Base-by-base conservation (phyloP, 1,140 invertebrate species). In the Bathynomus jamesi region DNA sequence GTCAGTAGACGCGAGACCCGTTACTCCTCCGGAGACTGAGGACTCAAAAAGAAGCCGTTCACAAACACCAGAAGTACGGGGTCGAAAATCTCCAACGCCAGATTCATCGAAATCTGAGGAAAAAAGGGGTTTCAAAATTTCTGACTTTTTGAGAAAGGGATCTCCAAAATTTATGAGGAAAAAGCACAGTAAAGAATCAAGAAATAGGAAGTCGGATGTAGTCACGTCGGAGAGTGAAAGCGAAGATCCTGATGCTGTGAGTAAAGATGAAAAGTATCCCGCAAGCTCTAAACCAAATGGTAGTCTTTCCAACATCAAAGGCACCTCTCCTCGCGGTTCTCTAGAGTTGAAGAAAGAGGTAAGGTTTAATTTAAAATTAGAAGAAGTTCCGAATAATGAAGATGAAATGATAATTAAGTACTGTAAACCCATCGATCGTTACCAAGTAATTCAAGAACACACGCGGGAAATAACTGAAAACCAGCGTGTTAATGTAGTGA, bases 261-360 rank as follows among this genome's bases (percentile, higher is more conserved):
- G 25, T 1, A 65, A 66, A 66, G 64, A 61, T 29, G 21, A 69
- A 61, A 28, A 66, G 21, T 32, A n/a, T 61, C 60, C 28, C 11
- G 31, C 3, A 66, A 63, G 27, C 24, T 25, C 28, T 17, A 21
- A 60, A 8, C 31, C 28, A 1, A 60, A 24, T 21, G 74, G 65
- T 25, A 70, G 68, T 73, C 70, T 69, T 28, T 72, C 71, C 25
- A 76, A 66, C 61, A 69, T 76, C 11, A 76, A 76, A 60, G 75
- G 69, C 53, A 76, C 61, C 29, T 76, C 71, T 30, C 40, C 73
- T 11, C 69, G 27, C 32, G 46, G 67, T n/a, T 69, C 72, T 8
- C 72, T 69, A 24, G 72, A 72, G 40, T 13, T 72, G 2, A 77
- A 77, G 60, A 77, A 77, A 53, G 76, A 77, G 66, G 76, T 77